Percentiles rank a stretch among this genome's conserved stretches.
phyloP scores from a whole-genome alignment of 2,797 vertebrate genomes.

The Cuculus canorus region DNA sequence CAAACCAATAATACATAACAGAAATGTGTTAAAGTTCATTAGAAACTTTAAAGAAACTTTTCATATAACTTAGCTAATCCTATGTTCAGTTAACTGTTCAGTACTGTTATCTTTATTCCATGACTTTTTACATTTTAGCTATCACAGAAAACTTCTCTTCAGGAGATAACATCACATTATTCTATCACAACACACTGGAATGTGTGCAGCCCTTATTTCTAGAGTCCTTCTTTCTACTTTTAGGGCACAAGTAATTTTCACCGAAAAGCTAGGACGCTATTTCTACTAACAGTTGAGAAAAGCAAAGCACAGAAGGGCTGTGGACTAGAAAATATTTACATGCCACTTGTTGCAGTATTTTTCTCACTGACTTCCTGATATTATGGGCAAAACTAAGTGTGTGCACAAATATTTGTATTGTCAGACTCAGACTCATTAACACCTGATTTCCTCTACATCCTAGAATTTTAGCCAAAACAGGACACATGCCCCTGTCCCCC shows the following conservation, averaged over 20 bases:
- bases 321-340: neutral
- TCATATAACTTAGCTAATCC: neutral
- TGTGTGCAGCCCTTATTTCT: neutral
- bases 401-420: neutral
- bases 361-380: neutral
- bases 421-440: neutral
- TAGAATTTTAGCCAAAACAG: neutral
- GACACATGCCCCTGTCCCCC: neutral
- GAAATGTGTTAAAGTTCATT: neutral
- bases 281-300: neutral
- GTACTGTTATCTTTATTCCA: neutral
- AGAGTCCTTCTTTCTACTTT: neutral
- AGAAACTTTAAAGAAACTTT: neutral
- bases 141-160: neutral
- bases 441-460: neutral
- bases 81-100: neutral
- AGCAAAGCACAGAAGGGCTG: neutral
- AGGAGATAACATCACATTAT: neutral
- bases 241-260: neutral
- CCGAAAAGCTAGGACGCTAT: neutral
- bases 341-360: neutral
- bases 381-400: neutral
- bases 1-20: neutral
- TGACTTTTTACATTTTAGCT: neutral
- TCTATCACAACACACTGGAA: neutral